These are phyloP conservation scores for Andrena dorsata DNA, from an alignment of 2,888 invertebrate species.

Conservation along the genomic window DNA sequence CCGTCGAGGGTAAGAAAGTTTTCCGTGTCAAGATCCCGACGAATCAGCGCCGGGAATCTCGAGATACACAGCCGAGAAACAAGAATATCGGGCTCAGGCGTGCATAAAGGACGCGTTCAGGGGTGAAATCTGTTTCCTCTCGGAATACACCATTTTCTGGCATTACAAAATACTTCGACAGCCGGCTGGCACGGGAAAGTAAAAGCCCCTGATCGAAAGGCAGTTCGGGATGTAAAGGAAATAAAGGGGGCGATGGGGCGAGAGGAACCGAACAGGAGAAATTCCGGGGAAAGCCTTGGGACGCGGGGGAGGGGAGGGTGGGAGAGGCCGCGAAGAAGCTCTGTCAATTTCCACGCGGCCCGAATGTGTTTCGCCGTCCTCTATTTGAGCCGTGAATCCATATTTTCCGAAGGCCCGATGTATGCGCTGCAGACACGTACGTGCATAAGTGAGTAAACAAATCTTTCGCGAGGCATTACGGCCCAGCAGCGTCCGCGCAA, in stretches of 20 bases:
- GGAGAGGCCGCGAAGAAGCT: constrained; percentile 47
- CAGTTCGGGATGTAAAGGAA: constrained; percentile 65
- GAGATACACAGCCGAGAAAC: constrained; percentile 36
- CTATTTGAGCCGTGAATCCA: constrained; percentile 50
- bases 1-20: background rate
- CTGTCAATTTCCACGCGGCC: constrained; percentile 53
- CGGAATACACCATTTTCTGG: constrained; percentile 67
- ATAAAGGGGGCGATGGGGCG: constrained; percentile 68
- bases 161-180: constrained; percentile 72
- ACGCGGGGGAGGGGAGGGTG: constrained; percentile 17
- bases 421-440: constrained; percentile 11
- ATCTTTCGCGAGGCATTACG: constrained; percentile 41
- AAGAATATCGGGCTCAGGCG: constrained; percentile 61
- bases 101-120: constrained; percentile 61
- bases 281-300: constrained; percentile 51
- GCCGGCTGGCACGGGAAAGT: constrained; percentile 59
- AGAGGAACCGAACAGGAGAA: constrained; percentile 60
- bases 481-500: background rate
- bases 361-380: constrained; percentile 58
- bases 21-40: constrained; percentile 24
- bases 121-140: constrained; percentile 70
- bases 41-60: constrained; percentile 33
- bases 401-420: constrained; percentile 34
- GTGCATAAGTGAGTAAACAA: constrained; percentile 59
- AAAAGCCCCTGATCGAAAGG: constrained; percentile 69